Evolutionary conservation across 2,113 vertebrate species (phyloP), one percentile per base, ranked within the genome.

Genomic region (Ciconia stormi): DNA sequence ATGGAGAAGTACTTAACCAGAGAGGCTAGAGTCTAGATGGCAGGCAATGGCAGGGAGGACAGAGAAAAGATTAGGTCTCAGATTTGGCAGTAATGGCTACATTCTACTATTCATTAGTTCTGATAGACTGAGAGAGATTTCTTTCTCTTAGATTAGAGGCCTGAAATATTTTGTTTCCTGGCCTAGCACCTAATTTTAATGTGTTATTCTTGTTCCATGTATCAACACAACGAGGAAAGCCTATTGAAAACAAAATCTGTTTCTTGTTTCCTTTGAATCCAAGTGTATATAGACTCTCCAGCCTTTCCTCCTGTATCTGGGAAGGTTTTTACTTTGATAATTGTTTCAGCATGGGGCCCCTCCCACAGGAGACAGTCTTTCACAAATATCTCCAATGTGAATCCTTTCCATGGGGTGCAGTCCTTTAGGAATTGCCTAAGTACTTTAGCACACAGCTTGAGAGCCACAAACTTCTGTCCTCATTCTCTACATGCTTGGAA

Each of bases 131-230:
- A 72, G 16, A 76, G 13, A 38, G 14, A 49, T 70, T 73, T 89
- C 3, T 69, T 85, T 59, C 23, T 70, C 34, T 73, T 49, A 21
- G 12, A 16, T 9, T 72, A 44, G 9, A 65, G 9, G 3, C 20
- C 83, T 63, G 66, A 69, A 90, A 36, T 65, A 52, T 11, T 17
- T 69, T 74, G 4, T 63, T 92, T 85, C 26, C 22, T 63, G 9
- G 2, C 59, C 26, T 71, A 55, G 4, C 5, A 65, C 16, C 7
- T 77, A 38, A 85, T 92, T 59, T 79, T 72, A 63, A 29, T n/a
- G 21, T 76, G 9, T 13, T 47, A 11, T 53, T 63, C 0, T 0
- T 67, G 6, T 52, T 70, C 27, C 0, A 0, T 10, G 6, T 27
- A 27, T 59, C 2, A 7, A 27, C 18, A 52, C 10, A 72, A 47